Conservation (phyloP, 2,888 invertebrate genomes). For the Achlya flavicornis region DNA sequence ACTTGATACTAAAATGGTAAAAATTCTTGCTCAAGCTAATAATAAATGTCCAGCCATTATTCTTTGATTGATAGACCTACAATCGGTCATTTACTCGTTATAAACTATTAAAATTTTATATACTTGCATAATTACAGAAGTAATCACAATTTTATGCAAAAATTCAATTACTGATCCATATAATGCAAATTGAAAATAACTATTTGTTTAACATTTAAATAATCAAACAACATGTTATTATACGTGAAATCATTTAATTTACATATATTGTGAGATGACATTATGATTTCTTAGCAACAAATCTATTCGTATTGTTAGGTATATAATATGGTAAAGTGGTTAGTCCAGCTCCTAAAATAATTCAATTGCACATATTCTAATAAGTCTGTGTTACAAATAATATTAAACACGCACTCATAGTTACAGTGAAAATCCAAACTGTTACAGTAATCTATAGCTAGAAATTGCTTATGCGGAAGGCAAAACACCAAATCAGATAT, state of each 20-base stretch:
- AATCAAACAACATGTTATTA: not conserved
- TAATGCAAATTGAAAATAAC: not conserved
- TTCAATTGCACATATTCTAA: too few relatives aligned
- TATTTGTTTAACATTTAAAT: not conserved
- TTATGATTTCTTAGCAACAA: not conserved
- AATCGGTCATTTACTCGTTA: constrained; percentile 31
- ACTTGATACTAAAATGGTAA: constrained; percentile 22
- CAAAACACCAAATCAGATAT: not conserved
- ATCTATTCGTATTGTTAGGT: not conserved
- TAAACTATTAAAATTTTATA: constrained; percentile 32
- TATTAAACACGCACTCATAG: too few relatives aligned
- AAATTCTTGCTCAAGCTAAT: constrained; percentile 25
- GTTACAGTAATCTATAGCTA: too few relatives aligned
- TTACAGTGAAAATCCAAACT: too few relatives aligned
- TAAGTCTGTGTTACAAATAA: too few relatives aligned
- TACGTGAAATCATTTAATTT: not conserved
- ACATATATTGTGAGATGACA: not conserved
- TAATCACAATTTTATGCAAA: constrained; percentile 9
- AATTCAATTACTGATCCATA: not conserved
- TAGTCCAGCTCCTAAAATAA: too few relatives aligned
- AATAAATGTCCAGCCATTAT: constrained; percentile 30
- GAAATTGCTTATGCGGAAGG: not conserved
- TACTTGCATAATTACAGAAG: constrained; percentile 20
- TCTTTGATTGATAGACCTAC: constrained; percentile 35
- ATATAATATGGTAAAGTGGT: too few relatives aligned